Evolutionary conservation across 2,888 invertebrate species (phyloP).

Genomic region (Eupithecia vulgata): DNA sequence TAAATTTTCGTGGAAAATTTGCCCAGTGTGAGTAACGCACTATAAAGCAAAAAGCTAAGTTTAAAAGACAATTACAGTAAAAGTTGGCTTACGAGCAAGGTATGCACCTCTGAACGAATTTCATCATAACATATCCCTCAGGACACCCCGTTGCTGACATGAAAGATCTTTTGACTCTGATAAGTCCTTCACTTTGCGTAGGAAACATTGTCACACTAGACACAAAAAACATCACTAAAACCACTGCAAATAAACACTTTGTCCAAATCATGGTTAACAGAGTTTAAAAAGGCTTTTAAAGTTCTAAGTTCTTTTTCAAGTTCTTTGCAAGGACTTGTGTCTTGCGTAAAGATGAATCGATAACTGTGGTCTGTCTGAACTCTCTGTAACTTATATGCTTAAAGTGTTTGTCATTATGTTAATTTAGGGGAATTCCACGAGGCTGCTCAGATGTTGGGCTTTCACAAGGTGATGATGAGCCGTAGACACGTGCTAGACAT

Average conservation of each 20-base stretch:
- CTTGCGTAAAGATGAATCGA: not conserved
- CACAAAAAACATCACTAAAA: not conserved
- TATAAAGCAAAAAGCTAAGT: too few species aligned
- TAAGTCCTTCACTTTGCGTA: not conserved
- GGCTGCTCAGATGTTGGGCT: not conserved
- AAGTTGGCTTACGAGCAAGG: constrained; percentile 7
- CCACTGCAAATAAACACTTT: not conserved
- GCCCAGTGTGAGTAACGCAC: too few species aligned
- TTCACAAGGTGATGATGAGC: not conserved
- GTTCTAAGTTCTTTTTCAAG: not conserved
- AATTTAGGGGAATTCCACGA: not conserved
- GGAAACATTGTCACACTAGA: constrained; percentile 14
- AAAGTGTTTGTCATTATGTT: not conserved
- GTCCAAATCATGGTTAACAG: constrained; percentile 15
- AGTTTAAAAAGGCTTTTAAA: not conserved
- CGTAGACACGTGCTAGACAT: not conserved
- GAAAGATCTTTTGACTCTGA: constrained; percentile 7
- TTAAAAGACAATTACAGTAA: not conserved
- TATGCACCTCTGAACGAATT: not conserved
- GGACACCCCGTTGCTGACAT: not conserved
- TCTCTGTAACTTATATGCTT: not conserved
- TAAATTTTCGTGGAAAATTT: too few species aligned
- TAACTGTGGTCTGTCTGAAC: not conserved
- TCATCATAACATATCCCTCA: not conserved
- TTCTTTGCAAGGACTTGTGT: not conserved